Percentiles rank a stretch among this genome's conserved stretches.
Conservation (phyloP, 1,140 invertebrate genomes). For the Drosophila mauritiana region DNA sequence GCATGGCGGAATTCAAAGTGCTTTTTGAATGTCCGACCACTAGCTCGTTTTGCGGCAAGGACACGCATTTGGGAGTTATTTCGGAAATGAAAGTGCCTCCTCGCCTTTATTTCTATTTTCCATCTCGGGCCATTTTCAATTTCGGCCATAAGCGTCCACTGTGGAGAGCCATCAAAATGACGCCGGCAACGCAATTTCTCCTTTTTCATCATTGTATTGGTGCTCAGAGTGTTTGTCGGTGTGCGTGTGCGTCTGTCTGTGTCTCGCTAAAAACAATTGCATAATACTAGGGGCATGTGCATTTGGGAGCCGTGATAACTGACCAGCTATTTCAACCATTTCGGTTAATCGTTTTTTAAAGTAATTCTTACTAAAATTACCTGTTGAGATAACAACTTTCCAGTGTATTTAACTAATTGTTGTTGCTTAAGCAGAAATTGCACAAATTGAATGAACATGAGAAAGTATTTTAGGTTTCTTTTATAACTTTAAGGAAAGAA, state of each 20-base stretch:
- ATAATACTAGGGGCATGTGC: conserved; percentile 38
- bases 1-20: conserved; percentile 23
- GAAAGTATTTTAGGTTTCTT: too few relatives aligned
- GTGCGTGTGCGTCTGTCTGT: conserved; percentile 8
- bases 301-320: neutral
- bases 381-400: neutral
- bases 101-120: conserved; percentile 16
- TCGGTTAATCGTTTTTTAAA: neutral
- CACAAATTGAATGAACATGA: too few relatives aligned
- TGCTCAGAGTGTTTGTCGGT: neutral
- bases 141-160: conserved; percentile 26
- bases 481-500: too few relatives aligned
- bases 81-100: neutral
- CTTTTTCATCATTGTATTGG: conserved; percentile 32
- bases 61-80: conserved; percentile 2
- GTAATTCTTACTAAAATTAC: neutral
- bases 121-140: conserved; percentile 6
- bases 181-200: conserved; percentile 25
- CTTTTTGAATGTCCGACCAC: conserved; percentile 1
- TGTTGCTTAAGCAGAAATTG: too few relatives aligned
- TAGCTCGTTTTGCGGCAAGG: conserved; percentile 19
- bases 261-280: conserved; percentile 51
- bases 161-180: conserved; percentile 39
- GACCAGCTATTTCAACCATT: neutral
- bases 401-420: too few relatives aligned